Conservation (phyloP, 1,140 invertebrate species). For the Caenorhabditis remanei region DNA sequence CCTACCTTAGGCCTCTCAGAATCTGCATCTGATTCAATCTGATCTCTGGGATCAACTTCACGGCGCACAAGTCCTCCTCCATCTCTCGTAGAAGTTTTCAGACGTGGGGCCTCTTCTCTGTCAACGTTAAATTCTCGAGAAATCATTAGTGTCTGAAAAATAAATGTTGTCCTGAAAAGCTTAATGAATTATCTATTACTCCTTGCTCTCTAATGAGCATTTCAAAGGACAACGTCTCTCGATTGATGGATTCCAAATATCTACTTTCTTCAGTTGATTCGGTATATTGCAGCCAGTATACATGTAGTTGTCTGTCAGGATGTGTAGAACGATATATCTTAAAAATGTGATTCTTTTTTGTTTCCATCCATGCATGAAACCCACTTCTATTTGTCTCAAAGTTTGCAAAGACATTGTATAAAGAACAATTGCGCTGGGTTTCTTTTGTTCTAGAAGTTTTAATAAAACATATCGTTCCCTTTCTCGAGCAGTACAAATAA, state of each 20-base stretch:
- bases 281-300: slow-evolving; percentile 52
- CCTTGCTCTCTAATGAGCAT: slow-evolving; percentile 54
- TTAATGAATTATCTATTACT: background rate
- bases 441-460: slow-evolving; percentile 48
- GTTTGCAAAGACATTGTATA: slow-evolving; percentile 59
- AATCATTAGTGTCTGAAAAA: slow-evolving; percentile 72
- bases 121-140: slow-evolving; percentile 72
- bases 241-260: slow-evolving; percentile 55
- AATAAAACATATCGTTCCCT: slow-evolving; percentile 39
- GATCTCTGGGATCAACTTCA: slow-evolving; percentile 22
- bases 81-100: slow-evolving; percentile 60
- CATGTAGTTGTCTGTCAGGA: background rate
- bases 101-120: slow-evolving; percentile 68
- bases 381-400: slow-evolving; percentile 60
- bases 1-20: slow-evolving; percentile 49
- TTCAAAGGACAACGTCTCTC: slow-evolving; percentile 56
- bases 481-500: slow-evolving; percentile 4
- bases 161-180: background rate
- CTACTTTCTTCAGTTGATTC: slow-evolving; percentile 61
- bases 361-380: background rate
- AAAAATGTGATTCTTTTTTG: background rate
- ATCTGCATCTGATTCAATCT: slow-evolving; percentile 17
- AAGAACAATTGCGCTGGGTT: slow-evolving; percentile 56
- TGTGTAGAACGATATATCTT: slow-evolving; percentile 52
- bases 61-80: slow-evolving; percentile 45